Evolutionary conservation across 2,113 vertebrate species (phyloP).

Genomic region (Salvelinus namaycush): DNA sequence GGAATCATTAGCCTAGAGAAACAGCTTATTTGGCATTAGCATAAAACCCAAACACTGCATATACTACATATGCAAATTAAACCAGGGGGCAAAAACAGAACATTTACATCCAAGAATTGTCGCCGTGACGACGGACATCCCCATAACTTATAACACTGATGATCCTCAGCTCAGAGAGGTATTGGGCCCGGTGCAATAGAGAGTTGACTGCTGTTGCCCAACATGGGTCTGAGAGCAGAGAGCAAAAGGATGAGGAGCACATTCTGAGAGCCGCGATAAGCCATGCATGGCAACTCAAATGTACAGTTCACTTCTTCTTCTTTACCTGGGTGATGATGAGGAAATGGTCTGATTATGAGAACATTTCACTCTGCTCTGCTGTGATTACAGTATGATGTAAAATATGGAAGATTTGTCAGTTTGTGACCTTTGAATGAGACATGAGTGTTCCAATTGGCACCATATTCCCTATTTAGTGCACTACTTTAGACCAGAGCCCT

Average conservation of each 20-base stretch:
- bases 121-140: constrained; percentile 16
- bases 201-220: constrained; percentile 54
- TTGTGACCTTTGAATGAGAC: not conserved
- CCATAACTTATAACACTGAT: constrained; percentile 61
- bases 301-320: constrained; percentile 14
- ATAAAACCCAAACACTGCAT: constrained; percentile 64
- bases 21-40: constrained; percentile 59
- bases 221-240: constrained; percentile 58
- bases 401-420: not conserved
- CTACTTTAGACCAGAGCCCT: too few relatives aligned
- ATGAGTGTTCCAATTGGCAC: too few relatives aligned
- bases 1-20: constrained; percentile 19
- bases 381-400: not conserved
- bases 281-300: constrained; percentile 13
- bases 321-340: not conserved
- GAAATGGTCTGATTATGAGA: not conserved
- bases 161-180: constrained; percentile 51
- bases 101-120: constrained; percentile 15
- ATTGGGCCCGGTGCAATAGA: constrained; percentile 46
- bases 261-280: constrained; percentile 10
- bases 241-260: constrained; percentile 57
- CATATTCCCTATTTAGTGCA: too few relatives aligned
- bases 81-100: constrained; percentile 53
- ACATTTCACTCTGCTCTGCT: constrained; percentile 1
- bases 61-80: constrained; percentile 65